Evolutionary conservation across 2,888 invertebrate genomes (phyloP).

Genomic region (Campoletis raptor): DNA sequence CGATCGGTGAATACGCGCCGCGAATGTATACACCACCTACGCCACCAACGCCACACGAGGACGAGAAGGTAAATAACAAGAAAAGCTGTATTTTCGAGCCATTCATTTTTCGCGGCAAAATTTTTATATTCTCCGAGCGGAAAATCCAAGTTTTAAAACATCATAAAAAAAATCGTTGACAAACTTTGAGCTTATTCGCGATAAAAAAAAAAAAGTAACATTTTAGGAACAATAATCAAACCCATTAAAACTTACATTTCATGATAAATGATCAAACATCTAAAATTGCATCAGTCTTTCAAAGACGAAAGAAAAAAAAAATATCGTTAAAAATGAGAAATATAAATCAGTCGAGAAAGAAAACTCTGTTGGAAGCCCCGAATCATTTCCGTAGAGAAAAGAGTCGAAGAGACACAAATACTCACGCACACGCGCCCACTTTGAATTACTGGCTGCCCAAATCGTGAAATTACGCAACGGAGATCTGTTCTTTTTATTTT

Average conservation of each 20-base stretch:
- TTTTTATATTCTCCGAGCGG: no score
- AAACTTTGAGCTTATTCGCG: background rate
- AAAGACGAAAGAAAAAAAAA: background rate
- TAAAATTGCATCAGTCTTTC: background rate
- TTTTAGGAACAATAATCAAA: background rate
- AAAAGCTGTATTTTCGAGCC: background rate
- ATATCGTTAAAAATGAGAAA: background rate
- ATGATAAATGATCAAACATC: background rate
- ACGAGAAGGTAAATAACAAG: conserved; percentile 81
- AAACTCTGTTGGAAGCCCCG: background rate
- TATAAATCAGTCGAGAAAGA: background rate
- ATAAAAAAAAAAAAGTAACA: background rate
- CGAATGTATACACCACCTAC: conserved; percentile 84
- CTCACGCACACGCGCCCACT: background rate
- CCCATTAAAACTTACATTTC: background rate
- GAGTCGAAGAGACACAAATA: background rate
- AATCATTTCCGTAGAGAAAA: background rate
- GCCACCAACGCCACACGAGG: conserved; percentile 84
- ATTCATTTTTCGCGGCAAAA: background rate
- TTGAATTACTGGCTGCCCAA: background rate
- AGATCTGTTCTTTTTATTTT: background rate
- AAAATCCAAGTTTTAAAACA: background rate
- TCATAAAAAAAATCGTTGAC: background rate
- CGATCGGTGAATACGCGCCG: conserved; percentile 83
- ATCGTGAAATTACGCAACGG: conserved; percentile 19